Percentiles rank a stretch among this genome's conserved stretches.
phyloP scores from a whole-genome alignment of 2,797 vertebrate species.

The Platalea minor region DNA sequence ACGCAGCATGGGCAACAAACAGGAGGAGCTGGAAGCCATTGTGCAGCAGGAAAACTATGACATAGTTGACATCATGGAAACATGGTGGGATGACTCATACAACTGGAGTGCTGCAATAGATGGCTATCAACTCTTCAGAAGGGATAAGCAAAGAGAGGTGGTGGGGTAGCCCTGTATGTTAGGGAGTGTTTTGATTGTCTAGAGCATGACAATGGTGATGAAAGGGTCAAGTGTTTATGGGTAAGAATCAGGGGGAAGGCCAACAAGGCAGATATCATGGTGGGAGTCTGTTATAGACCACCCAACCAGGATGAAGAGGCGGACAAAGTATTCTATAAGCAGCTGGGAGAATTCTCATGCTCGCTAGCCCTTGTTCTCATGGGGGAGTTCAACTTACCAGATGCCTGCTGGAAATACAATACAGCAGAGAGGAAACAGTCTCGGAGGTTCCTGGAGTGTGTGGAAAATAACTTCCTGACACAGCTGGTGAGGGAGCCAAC shows the following conservation, averaged over 20 bases:
- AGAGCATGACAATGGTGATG: background rate
- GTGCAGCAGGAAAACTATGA: background rate
- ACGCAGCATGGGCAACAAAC: background rate
- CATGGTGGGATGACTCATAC: background rate
- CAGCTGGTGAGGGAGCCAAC: background rate
- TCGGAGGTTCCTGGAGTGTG: background rate
- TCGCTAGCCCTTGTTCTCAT: background rate
- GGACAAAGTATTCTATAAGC: background rate
- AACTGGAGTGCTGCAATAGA: background rate
- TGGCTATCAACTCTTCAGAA: background rate
- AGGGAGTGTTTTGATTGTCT: background rate
- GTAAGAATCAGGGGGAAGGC: background rate
- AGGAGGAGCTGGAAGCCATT: background rate
- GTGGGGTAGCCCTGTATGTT: background rate
- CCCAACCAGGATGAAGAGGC: background rate
- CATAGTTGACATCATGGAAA: background rate
- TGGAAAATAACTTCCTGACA: background rate
- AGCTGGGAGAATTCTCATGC: background rate
- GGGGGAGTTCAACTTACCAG: background rate
- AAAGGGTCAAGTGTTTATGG: background rate
- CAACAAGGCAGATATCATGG: too few relatives aligned
- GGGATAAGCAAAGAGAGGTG: background rate
- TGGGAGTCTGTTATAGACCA: background rate
- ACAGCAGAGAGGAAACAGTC: background rate
- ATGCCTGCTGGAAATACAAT: background rate